phyloP scores from a whole-genome alignment of 2,888 invertebrate genomes.

The Muscina levida region DNA sequence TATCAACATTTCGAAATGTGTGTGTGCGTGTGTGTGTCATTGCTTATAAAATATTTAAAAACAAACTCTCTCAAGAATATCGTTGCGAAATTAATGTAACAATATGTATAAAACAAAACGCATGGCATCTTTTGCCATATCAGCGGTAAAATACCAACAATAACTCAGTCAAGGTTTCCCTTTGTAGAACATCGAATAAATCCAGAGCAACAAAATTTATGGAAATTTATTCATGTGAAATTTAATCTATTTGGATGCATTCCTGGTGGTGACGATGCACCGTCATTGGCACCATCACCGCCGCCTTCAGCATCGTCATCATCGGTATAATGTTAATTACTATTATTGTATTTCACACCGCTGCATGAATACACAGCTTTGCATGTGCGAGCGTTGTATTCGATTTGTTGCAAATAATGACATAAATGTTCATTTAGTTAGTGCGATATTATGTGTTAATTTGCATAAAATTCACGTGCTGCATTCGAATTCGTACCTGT shows the following conservation, averaged over 20 bases:
- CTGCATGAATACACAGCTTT: neutral
- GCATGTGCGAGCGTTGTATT: neutral
- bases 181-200: constrained; percentile 39
- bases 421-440: constrained; percentile 56
- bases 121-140: neutral
- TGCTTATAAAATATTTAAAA: no score
- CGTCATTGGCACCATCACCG: constrained; percentile 38
- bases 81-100: no score
- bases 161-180: constrained; percentile 62
- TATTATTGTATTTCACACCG: constrained; percentile 49
- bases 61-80: no score
- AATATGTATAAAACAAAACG: no score
- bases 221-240: constrained; percentile 54
- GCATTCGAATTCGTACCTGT: constrained; percentile 24
- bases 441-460: constrained; percentile 51
- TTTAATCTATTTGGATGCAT: constrained; percentile 60
- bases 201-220: constrained; percentile 14
- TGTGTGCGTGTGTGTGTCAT: neutral
- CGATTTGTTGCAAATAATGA: neutral
- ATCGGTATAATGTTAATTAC: constrained; percentile 23
- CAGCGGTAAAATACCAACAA: neutral
- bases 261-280: constrained; percentile 30
- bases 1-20: constrained; percentile 29
- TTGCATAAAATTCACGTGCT: constrained; percentile 61
- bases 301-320: constrained; percentile 23